Conservation (phyloP, 2,113 vertebrate genomes). For the Hucho hucho region DNA sequence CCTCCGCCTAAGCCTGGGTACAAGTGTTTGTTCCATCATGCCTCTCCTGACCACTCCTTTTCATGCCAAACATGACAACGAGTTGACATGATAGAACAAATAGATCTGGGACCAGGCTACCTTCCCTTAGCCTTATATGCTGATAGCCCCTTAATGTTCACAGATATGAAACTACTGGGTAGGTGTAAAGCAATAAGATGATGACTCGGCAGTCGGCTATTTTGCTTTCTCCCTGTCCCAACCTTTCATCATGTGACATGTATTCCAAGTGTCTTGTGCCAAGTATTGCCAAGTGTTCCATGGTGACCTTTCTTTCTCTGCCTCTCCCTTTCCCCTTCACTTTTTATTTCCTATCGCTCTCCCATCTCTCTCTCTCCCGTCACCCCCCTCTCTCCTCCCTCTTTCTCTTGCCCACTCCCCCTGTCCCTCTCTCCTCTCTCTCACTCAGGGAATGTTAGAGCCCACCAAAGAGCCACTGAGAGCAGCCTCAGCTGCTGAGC, state of each 20-base stretch:
- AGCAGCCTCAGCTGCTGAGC: no score
- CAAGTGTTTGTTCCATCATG: no score
- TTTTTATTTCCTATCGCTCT: neutral
- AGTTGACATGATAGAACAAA: neutral
- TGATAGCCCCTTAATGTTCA: neutral
- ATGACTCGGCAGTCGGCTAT: neutral
- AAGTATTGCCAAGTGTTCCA: neutral
- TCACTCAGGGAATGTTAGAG: conserved; percentile 85
- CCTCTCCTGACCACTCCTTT: no score
- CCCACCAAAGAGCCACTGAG: conserved; percentile 96
- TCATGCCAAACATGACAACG: no score
- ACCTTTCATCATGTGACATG: neutral
- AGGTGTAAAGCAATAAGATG: neutral
- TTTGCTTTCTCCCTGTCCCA: neutral
- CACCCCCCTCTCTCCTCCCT: neutral
- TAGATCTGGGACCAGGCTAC: no score
- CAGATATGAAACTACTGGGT: neutral
- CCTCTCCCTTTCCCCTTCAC: no score
- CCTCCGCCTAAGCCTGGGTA: neutral
- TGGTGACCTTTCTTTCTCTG: no score
- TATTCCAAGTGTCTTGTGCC: no score
- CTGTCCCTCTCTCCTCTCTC: no score
- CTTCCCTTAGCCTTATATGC: no score
- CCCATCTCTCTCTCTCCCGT: neutral
- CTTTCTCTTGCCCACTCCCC: no score